Conservation (phyloP, 2,113 vertebrate species). For the Abramis brama region DNA sequence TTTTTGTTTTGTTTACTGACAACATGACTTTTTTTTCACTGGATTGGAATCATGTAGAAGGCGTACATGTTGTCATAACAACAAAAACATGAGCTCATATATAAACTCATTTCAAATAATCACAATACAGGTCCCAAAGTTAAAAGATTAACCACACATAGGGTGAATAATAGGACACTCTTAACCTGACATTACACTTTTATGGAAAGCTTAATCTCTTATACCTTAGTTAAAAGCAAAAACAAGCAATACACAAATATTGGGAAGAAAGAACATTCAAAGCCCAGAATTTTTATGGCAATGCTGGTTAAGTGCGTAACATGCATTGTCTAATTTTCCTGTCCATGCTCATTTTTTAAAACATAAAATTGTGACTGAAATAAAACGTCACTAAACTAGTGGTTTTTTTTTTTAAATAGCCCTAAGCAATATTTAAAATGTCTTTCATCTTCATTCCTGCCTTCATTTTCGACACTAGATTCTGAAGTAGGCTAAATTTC, state of each 20-base stretch:
- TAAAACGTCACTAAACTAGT: too few relatives aligned
- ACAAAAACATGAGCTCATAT: neutral
- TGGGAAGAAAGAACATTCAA: neutral
- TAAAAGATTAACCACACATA: neutral
- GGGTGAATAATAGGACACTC: neutral
- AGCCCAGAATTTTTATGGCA: neutral
- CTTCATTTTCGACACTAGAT: neutral
- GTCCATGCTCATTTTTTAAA: neutral
- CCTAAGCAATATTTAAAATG: neutral
- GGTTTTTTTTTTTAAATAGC: too few relatives aligned
- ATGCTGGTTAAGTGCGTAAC: neutral
- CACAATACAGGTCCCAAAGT: too few relatives aligned
- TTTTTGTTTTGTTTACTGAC: constrained; percentile 65
- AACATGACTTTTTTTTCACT: constrained; percentile 56
- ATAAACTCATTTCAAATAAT: too few relatives aligned
- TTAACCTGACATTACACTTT: neutral
- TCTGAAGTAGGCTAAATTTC: neutral
- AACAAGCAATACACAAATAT: neutral
- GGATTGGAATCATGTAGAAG: constrained; percentile 6
- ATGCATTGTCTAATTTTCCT: too few relatives aligned
- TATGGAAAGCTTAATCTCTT: neutral
- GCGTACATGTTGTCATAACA: neutral
- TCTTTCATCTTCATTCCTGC: neutral
- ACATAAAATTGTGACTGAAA: too few relatives aligned
- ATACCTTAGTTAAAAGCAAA: neutral